These are phyloP conservation scores for Camponotus fellah DNA, from an alignment of 2,888 invertebrate genomes.

Conservation along the genomic window DNA sequence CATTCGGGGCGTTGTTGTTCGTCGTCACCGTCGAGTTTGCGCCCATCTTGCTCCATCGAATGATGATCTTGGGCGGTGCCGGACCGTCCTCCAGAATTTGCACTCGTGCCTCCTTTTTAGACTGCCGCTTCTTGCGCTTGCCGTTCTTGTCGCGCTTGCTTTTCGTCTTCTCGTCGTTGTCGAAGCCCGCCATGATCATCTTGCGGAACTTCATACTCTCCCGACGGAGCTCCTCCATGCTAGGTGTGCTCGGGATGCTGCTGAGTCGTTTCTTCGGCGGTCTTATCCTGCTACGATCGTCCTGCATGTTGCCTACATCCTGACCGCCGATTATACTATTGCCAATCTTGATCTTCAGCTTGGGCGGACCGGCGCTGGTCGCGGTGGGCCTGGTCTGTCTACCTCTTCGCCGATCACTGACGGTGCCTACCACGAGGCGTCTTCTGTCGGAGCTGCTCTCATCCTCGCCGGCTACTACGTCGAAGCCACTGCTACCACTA, in stretches of 20 bases:
- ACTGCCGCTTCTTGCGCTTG: constrained; percentile 87
- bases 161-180: constrained; percentile 89
- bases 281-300: constrained; percentile 85
- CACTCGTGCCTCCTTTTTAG: constrained; percentile 86
- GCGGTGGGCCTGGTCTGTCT: constrained; percentile 79
- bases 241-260: constrained; percentile 88
- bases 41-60: constrained; percentile 88
- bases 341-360: constrained; percentile 92
- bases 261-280: constrained; percentile 94
- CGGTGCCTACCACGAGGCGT: constrained; percentile 82
- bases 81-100: constrained; percentile 88
- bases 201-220: constrained; percentile 96
- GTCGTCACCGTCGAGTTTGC: constrained; percentile 23
- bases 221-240: constrained; percentile 93
- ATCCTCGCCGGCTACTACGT: constrained; percentile 74
- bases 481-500: constrained; percentile 60
- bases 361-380: constrained; percentile 87
- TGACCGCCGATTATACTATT: constrained; percentile 87
- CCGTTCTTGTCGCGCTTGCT: constrained; percentile 87
- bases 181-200: constrained; percentile 94
- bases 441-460: constrained; percentile 82
- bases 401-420: constrained; percentile 81
- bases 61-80: constrained; percentile 91
- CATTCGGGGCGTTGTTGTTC: constrained; percentile 32
- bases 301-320: constrained; percentile 86